A percentile compares a stretch with the other conserved stretches of the same genome.
Conservation (phyloP, 1,140 invertebrate species). For the Drosophila saltans region DNA sequence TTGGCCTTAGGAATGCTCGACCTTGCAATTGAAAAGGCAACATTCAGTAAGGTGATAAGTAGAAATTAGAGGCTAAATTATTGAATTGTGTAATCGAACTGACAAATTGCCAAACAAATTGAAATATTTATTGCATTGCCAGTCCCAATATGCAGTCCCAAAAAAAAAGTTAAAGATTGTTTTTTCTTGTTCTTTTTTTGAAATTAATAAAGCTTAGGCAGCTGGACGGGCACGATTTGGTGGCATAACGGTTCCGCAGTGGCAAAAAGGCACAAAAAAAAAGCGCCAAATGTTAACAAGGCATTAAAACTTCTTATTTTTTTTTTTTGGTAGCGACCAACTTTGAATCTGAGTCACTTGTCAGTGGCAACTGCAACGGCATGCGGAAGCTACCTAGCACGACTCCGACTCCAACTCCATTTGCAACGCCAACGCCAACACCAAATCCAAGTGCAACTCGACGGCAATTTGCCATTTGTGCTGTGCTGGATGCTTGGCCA, state of each 20-base stretch:
- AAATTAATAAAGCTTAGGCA: conserved; percentile 69
- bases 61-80: conserved; percentile 15
- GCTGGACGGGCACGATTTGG: conserved; percentile 57
- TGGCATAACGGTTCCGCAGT: conserved; percentile 67
- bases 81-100: conserved; percentile 17
- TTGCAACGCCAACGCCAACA: conserved; percentile 26
- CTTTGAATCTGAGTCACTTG: conserved; percentile 64
- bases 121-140: background rate
- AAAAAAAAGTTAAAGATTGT: conserved; percentile 18
- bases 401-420: conserved; percentile 43
- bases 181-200: conserved; percentile 7
- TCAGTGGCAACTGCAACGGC: conserved; percentile 53
- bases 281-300: conserved; percentile 63
- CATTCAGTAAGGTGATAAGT: conserved; percentile 16
- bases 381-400: conserved; percentile 71
- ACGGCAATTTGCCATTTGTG: conserved; percentile 76
- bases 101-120: conserved; percentile 21
- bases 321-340: conserved; percentile 19
- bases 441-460: conserved; percentile 43
- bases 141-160: no score
- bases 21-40: conserved; percentile 51
- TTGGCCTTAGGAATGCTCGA: conserved; percentile 61
- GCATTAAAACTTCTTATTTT: conserved; percentile 36
- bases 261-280: conserved; percentile 58
- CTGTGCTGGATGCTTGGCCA: conserved; percentile 47